Evolutionary conservation across 2,888 invertebrate genomes (phyloP), one percentile per base, ranked within the genome.

Genomic region (Uropetala carovei): DNA sequence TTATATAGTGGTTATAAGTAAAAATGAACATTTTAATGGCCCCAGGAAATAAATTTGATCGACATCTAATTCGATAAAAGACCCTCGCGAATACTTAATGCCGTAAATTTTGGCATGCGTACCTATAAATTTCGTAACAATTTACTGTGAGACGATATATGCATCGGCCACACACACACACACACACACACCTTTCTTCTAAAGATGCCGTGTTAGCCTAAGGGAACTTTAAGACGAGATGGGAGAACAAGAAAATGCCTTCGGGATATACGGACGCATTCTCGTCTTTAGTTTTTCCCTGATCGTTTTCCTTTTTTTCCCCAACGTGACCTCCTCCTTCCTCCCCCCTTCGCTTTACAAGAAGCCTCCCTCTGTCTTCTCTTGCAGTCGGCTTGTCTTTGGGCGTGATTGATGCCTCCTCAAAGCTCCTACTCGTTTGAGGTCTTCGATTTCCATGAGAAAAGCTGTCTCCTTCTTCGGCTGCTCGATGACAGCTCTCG

Each of bases 361-460:
- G n/a, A 75, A 27, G 75, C 75, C 83, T 82, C 82, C 18, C 83
- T 56, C 57, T n/a, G 22, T 30, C 86, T 60, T 64, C 30, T 30
- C 86, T 30, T 18, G 56, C 43, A 75, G 75, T 64, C 89, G 64
- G 64, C 89, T 68, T 89, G 89, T 89, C 89, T 89, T 89, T 43
- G 64, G 60, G 43, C 43, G 68, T 89, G 89, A 89, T 89, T 89
- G 89, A 89, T 89, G 89, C 89, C 89, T 64, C 60, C 64, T 89
- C 89, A 64, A 75, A 75, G 68, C 64, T 60, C 89, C 89, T 27
- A 27, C 64, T 89, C 86, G 59, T 86, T 86, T 60, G 86, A 89
- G 68, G 43, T 60, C 60, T 89, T 89, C 89, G 89, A 89, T 89
- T 89, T 89, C 60, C 89, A 89, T 89, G 89, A 89, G 89, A 89